phyloP scores from a whole-genome alignment of 2,797 vertebrate species.

The Gorsachius magnificus region DNA sequence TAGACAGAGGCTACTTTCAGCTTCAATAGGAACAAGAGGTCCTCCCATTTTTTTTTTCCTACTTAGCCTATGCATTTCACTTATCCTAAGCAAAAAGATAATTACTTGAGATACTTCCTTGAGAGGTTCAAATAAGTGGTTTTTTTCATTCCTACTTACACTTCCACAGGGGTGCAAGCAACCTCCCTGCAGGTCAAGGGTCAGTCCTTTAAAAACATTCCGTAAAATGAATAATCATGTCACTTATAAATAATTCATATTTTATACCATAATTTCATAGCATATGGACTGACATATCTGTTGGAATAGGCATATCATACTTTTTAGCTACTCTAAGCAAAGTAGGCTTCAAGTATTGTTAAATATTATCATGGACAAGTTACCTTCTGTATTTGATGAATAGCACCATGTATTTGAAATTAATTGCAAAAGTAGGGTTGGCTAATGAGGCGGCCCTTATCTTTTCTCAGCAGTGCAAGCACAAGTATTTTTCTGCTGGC shows the following conservation, averaged over 20 bases:
- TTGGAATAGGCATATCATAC: conserved; percentile 36
- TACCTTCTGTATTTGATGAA: conserved; percentile 77
- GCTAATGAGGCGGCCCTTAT: conserved; percentile 81
- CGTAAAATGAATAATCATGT: background rate
- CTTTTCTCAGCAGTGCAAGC: conserved; percentile 74
- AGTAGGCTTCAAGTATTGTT: conserved; percentile 68
- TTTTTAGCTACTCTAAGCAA: conserved; percentile 56
- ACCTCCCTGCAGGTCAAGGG: conserved; percentile 1
- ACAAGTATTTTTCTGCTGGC: conserved; percentile 74
- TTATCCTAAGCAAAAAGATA: conserved; percentile 27
- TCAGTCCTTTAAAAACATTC: conserved; percentile 35
- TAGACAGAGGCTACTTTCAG: conserved; percentile 8
- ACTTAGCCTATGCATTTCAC: background rate
- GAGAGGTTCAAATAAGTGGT: background rate
- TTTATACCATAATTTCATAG: background rate
- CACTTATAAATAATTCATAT: conserved; percentile 23
- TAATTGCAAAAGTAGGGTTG: conserved; percentile 79
- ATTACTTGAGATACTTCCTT: conserved; percentile 6
- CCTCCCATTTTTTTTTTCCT: background rate
- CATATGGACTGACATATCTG: background rate
- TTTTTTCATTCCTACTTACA: conserved; percentile 12
- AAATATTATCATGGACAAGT: conserved; percentile 75
- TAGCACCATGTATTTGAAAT: conserved; percentile 76
- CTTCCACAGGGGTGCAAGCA: conserved; percentile 13
- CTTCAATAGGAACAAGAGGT: background rate